Conservation (phyloP, 2,888 invertebrate genomes). For the Drosophila mayaguana region DNA sequence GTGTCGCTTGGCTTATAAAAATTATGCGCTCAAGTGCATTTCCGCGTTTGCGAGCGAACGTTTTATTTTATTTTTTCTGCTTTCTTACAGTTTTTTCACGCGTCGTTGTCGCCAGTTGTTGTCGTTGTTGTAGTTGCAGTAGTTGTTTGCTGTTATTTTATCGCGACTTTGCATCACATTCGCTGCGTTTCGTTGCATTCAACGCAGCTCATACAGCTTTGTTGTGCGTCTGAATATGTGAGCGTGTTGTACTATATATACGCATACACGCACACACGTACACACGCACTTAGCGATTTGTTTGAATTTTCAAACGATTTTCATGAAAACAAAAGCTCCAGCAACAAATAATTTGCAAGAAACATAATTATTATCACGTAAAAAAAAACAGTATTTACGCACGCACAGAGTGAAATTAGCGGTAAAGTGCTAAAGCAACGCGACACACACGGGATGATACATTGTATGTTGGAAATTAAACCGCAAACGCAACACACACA, state of each 20-base stretch:
- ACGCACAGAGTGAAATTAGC: constrained; percentile 1
- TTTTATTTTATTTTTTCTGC: constrained; percentile 40
- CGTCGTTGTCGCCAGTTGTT: constrained; percentile 51
- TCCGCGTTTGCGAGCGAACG: constrained; percentile 66
- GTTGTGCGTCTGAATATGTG: not conserved
- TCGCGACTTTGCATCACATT: constrained; percentile 61
- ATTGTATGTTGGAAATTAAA: constrained; percentile 32
- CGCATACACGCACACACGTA: not conserved
- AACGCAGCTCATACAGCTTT: constrained; percentile 27
- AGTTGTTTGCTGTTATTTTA: constrained; percentile 47
- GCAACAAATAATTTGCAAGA: constrained; percentile 1
- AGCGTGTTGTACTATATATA: constrained; percentile 10
- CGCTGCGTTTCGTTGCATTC: constrained; percentile 49
- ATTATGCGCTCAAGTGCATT: constrained; percentile 79
- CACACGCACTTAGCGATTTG: constrained; percentile 11
- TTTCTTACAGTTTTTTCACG: constrained; percentile 52
- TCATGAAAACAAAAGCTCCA: constrained; percentile 14
- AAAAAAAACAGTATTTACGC: constrained; percentile 12
- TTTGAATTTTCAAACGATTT: constrained; percentile 7
- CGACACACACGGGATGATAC: constrained; percentile 17
- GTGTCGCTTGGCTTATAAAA: constrained; percentile 69
- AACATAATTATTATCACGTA: constrained; percentile 16
- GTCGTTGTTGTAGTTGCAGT: constrained; percentile 27
- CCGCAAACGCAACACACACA: constrained; percentile 38
- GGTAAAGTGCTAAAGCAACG: constrained; percentile 8